Evolutionary conservation across 2,797 vertebrate genomes (phyloP).

Genomic region (Mus minutoides): DNA sequence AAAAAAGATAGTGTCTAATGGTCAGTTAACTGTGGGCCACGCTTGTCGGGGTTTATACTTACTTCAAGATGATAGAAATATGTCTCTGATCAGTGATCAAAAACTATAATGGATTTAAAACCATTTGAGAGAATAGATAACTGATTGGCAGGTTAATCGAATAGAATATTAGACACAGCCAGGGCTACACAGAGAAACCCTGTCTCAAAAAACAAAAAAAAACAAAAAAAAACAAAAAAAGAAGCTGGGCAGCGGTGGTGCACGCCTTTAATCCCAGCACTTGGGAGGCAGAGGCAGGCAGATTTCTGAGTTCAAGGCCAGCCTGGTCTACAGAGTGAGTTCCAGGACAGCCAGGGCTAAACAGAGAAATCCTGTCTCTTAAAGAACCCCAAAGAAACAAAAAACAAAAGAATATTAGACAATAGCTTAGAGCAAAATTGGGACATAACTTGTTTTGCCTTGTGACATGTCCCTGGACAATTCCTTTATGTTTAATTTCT

Average conservation of each 20-base stretch:
- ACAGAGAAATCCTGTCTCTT: too few species aligned
- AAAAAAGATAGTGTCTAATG: constrained; percentile 18
- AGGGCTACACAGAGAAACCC: too few species aligned
- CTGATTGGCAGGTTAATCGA: background rate
- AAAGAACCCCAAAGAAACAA: too few species aligned
- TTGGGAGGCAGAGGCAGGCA: too few species aligned
- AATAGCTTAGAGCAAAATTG: background rate
- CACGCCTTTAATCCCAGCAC: too few species aligned
- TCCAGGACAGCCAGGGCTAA: too few species aligned
- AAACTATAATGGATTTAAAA: constrained; percentile 32
- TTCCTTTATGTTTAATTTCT: constrained; percentile 22
- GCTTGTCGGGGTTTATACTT: background rate
- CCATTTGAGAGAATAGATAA: background rate
- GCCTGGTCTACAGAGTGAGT: too few species aligned
- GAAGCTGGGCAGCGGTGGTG: too few species aligned
- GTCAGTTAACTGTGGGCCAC: background rate
- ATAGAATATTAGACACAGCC: background rate
- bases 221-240: too few species aligned
- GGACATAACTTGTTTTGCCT: background rate
- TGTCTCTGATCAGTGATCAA: background rate
- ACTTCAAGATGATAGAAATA: constrained; percentile 16
- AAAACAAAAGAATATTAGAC: background rate
- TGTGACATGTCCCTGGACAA: background rate
- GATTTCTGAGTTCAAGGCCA: too few species aligned
- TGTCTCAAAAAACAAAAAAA: too few species aligned